A percentile compares a stretch with the other conserved stretches of the same genome.
These are phyloP conservation scores for Sipha maydis DNA, from an alignment of 2,888 invertebrate species.

Conservation along the genomic window DNA sequence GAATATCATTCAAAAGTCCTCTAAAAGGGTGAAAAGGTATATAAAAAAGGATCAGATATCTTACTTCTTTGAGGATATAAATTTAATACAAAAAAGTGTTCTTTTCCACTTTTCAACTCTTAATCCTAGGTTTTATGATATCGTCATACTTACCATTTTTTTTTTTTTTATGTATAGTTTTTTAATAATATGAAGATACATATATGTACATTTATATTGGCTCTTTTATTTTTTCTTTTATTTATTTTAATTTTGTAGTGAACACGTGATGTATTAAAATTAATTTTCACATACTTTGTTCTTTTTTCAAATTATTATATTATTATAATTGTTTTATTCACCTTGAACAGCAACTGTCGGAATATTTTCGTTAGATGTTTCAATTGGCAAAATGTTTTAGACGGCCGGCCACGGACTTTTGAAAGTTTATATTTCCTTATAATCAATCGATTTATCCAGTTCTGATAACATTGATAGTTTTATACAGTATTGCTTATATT, in stretches of 20 bases:
- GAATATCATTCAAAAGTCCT: conserved; percentile 39
- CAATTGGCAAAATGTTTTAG: not conserved
- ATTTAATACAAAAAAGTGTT: conserved; percentile 40
- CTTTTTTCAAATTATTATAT: not conserved
- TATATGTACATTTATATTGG: not conserved
- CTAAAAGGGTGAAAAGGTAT: conserved; percentile 17
- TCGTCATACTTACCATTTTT: not conserved
- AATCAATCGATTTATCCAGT: not conserved
- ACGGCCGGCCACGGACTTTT: not conserved
- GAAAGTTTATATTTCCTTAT: not conserved
- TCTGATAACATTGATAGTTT: not conserved
- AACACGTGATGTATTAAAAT: not conserved
- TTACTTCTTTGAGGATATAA: conserved; percentile 11
- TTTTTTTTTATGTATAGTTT: conserved; percentile 6
- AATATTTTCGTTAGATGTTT: not conserved
- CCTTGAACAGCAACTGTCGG: not conserved
- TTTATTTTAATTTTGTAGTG: not conserved
- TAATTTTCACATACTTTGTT: not conserved
- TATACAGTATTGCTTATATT: not conserved
- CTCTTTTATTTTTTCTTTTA: not conserved
- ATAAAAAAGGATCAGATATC: conserved; percentile 11
- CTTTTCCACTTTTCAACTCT: conserved; percentile 32
- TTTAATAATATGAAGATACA: conserved; percentile 6
- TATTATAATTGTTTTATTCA: not conserved
- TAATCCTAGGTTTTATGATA: conserved; percentile 30